These are phyloP conservation scores for Andrena hattorfiana DNA, from an alignment of 2,888 invertebrate genomes.

Conservation along the genomic window DNA sequence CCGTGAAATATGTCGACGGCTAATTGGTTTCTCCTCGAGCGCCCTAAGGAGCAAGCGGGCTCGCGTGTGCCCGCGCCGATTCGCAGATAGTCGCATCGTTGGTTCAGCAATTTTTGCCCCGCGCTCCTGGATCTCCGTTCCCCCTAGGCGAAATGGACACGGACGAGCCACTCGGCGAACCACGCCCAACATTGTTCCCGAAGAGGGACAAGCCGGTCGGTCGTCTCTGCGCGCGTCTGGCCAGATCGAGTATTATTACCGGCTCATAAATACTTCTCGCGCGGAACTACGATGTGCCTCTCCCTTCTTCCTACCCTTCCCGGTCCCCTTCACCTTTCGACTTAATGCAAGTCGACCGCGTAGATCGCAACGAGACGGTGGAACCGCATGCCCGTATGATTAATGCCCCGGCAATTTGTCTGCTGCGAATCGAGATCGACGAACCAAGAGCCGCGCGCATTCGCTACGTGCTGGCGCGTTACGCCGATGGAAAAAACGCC, in stretches of 20 bases:
- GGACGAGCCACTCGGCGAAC: conserved; percentile 34
- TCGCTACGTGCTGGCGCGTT: conserved; percentile 36
- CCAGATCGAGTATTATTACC: conserved; percentile 62
- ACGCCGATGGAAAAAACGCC: not conserved
- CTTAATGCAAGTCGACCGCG: conserved; percentile 34
- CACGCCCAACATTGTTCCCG: conserved; percentile 60
- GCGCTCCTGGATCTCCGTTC: conserved; percentile 7
- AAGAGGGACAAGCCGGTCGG: conserved; percentile 26
- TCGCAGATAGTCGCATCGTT: conserved; percentile 25
- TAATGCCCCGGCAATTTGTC: conserved; percentile 67
- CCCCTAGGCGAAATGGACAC: conserved; percentile 13
- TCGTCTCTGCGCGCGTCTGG: not conserved
- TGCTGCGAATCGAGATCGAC: conserved; percentile 64
- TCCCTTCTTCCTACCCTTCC: not conserved
- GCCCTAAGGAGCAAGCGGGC: conserved; percentile 32
- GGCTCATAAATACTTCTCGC: conserved; percentile 65
- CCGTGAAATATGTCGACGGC: conserved; percentile 57
- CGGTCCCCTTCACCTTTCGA: not conserved
- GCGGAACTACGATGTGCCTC: conserved; percentile 33
- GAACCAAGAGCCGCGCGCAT: conserved; percentile 43
- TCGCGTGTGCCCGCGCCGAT: conserved; percentile 35
- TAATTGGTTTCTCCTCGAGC: conserved; percentile 55
- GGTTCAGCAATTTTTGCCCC: conserved; percentile 36
- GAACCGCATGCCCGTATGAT: conserved; percentile 51
- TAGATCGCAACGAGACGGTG: conserved; percentile 49